These are phyloP conservation scores for Dryoscopus gambensis DNA, from an alignment of 2,113 vertebrate species.

Conservation along the genomic window DNA sequence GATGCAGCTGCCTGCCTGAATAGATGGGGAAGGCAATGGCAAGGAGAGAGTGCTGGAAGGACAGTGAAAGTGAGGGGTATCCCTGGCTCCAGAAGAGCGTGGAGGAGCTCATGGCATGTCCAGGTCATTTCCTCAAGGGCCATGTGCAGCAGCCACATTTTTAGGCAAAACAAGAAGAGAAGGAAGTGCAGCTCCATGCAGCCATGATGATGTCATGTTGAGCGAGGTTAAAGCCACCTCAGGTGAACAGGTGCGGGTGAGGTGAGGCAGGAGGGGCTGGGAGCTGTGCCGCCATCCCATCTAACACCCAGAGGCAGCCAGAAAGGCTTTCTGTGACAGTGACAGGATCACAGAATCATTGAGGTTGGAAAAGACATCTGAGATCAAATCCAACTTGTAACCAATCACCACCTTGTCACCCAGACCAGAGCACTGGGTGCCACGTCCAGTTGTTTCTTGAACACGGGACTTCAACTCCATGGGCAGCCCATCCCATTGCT, in stretches of 20 bases:
- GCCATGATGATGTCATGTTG: accelerated
- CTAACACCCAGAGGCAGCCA: background rate
- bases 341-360: background rate
- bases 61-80: background rate
- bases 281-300: background rate
- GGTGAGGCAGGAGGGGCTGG: accelerated
- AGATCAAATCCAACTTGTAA: background rate
- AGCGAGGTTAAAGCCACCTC: background rate
- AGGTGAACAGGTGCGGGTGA: accelerated
- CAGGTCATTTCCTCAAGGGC: background rate
- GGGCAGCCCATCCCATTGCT: background rate
- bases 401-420: too few relatives aligned
- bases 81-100: background rate
- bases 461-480: background rate
- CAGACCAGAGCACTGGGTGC: background rate
- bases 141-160: background rate
- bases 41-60: background rate
- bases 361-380: background rate
- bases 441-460: accelerated
- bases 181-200: background rate
- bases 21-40: background rate
- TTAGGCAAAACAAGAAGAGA: background rate
- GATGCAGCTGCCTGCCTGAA: background rate
- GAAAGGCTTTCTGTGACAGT: background rate
- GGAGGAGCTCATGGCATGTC: background rate